Evolutionary conservation across 2,888 invertebrate genomes (phyloP), one percentile per base, ranked within the genome.

Genomic region (Cinara cedri): DNA sequence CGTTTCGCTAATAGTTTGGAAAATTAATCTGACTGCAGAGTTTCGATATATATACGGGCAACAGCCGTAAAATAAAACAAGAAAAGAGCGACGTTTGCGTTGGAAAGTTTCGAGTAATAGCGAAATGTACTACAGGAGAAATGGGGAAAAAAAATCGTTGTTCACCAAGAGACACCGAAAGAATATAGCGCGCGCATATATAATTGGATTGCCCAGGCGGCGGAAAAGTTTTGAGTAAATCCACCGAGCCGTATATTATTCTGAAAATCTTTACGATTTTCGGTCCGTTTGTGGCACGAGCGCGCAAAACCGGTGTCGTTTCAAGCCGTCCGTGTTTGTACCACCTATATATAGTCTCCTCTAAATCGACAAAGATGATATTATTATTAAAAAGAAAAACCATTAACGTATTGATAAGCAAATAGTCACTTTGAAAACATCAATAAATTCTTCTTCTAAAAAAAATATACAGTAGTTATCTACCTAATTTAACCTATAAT

Each of bases 181-280:
- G 26, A 51, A 51, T 26, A 51, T 51, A 26, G 51, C 9, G 13
- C 68, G 6, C n/a, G 68, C 3, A 51, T n/a, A n/a, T 51, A n/a
- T 68, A 68, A 68, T 68, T 68, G 68, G 68, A 68, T 68, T 68
- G 68, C 26, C 68, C 16, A 51, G 68, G 49, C 51, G 26, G 49
- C 16, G 49, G 16, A 68, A 65, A 68, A 68, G 68, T 68, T 68
- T 51, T n/a, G 49, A 68, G 49, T 51, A 49, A 68, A 51, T 68
- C 51, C 49, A 49, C 26, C 66, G 68, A 51, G 13, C 68, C 51
- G 49, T 68, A 68, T 68, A 51, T 13, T 21, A 16, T 26, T 63
- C 42, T n/a, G 11, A 10, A 63, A 63, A 63, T 51, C 68, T 19
- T 68, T 51, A 49, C 26, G 68, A 68, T 68, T 68, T 68, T 51